phyloP scores from a whole-genome alignment of 2,797 vertebrate genomes.

The Buphagus erythrorhynchus region DNA sequence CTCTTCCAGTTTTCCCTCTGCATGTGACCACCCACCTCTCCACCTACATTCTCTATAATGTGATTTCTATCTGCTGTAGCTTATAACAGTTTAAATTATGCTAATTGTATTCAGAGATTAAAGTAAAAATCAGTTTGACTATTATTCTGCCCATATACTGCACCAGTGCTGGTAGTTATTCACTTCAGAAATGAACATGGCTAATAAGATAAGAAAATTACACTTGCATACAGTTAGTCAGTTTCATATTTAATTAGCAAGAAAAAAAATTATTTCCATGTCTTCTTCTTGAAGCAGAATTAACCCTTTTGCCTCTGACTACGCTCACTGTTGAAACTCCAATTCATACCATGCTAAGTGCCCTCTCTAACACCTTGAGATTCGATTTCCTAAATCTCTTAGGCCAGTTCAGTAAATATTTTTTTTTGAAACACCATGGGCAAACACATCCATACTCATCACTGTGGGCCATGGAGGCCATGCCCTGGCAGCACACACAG shows the following conservation, averaged over 20 bases:
- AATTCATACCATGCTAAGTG: neutral
- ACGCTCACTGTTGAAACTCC: neutral
- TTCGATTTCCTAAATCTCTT: neutral
- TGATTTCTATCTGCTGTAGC: conserved; percentile 73
- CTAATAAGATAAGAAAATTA: conserved; percentile 78
- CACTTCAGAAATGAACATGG: conserved; percentile 76
- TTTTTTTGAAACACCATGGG: neutral
- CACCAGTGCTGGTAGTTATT: conserved; percentile 69
- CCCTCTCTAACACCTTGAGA: neutral
- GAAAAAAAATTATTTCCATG: conserved; percentile 49
- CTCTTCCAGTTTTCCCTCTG: conserved; percentile 67
- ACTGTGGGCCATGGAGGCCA: accelerated
- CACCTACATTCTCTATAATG: conserved; percentile 79
- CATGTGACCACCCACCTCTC: conserved; percentile 78
- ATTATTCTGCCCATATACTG: conserved; percentile 73
- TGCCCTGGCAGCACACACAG: neutral
- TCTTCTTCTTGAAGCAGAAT: conserved; percentile 42
- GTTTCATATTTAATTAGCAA: conserved; percentile 72
- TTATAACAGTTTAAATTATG: conserved; percentile 79
- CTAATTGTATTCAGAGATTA: conserved; percentile 78
- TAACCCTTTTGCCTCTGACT: conserved; percentile 33
- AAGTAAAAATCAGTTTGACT: conserved; percentile 75
- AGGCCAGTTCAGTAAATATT: neutral
- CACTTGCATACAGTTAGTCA: conserved; percentile 65
- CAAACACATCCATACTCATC: neutral